These are phyloP conservation scores for Piprites chloris DNA, from an alignment of 2,113 vertebrate species.

Conservation along the genomic window DNA sequence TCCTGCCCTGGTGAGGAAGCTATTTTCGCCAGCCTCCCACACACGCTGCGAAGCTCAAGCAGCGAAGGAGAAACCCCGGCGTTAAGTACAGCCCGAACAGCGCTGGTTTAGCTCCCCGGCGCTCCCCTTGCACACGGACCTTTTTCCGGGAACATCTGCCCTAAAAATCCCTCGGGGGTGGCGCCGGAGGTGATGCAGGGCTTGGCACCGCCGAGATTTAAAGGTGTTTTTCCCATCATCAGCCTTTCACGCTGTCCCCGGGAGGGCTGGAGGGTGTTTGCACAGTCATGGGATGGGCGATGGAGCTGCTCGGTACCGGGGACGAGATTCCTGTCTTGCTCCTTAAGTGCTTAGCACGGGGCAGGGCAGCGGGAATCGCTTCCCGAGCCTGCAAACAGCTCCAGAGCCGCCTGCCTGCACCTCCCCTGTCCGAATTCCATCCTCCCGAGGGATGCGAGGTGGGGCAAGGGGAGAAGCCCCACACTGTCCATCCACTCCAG, in stretches of 20 bases:
- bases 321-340: background rate
- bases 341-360: background rate
- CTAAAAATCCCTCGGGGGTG: background rate
- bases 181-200: rapidly evolving
- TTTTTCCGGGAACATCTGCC: background rate
- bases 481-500: rapidly evolving
- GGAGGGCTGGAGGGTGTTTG: background rate
- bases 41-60: background rate
- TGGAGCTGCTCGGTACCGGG: background rate
- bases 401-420: rapidly evolving
- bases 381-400: background rate
- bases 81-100: background rate
- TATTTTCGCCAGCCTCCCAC: constrained; percentile 48
- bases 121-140: background rate
- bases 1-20: background rate
- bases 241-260: rapidly evolving
- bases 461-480: background rate
- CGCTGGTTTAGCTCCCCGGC: rapidly evolving
- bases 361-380: background rate
- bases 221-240: background rate
- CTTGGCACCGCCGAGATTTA: background rate
- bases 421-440: background rate
- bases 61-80: background rate
- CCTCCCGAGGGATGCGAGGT: background rate
- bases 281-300: no score